Evolutionary conservation across 2,797 vertebrate genomes (phyloP).

Genomic region (Perodicticus potto): DNA sequence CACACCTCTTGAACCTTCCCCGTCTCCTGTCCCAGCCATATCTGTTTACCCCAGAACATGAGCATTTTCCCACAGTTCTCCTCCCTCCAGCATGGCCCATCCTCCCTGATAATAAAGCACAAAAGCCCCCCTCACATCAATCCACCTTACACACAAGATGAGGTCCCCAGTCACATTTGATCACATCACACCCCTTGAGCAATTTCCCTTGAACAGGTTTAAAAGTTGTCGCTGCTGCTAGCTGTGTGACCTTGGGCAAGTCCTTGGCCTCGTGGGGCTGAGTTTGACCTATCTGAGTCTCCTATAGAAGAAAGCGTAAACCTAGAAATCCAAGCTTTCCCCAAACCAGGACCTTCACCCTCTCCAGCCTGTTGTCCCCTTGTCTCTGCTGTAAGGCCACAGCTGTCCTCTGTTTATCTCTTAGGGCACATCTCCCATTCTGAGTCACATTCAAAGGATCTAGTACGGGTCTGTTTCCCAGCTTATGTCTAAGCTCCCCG

Average conservation of each 20-base stretch:
- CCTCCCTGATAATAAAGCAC: not conserved
- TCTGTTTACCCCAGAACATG: not conserved
- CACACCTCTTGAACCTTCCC: too few relatives aligned
- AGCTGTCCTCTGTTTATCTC: not conserved
- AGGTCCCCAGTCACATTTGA: not conserved
- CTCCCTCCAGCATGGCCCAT: not conserved
- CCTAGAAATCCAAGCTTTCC: not conserved
- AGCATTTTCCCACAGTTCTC: not conserved
- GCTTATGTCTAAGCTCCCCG: not conserved
- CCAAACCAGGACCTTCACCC: accelerated
- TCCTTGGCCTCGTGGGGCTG: not conserved
- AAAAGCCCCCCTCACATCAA: not conserved
- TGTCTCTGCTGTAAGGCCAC: not conserved
- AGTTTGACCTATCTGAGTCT: not conserved
- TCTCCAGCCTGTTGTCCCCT: not conserved
- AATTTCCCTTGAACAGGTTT: not conserved
- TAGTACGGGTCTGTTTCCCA: not conserved
- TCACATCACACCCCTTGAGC: not conserved
- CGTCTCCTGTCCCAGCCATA: accelerated
- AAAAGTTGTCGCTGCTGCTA: constrained; percentile 42
- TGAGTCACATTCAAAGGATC: not conserved
- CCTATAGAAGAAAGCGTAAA: not conserved
- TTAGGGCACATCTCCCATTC: not conserved
- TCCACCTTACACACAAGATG: not conserved
- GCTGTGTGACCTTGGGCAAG: constrained; percentile 59